Percentiles rank a stretch among this genome's conserved stretches.
phyloP scores from a whole-genome alignment of 2,888 invertebrate species.

The Eupithecia centaureata region DNA sequence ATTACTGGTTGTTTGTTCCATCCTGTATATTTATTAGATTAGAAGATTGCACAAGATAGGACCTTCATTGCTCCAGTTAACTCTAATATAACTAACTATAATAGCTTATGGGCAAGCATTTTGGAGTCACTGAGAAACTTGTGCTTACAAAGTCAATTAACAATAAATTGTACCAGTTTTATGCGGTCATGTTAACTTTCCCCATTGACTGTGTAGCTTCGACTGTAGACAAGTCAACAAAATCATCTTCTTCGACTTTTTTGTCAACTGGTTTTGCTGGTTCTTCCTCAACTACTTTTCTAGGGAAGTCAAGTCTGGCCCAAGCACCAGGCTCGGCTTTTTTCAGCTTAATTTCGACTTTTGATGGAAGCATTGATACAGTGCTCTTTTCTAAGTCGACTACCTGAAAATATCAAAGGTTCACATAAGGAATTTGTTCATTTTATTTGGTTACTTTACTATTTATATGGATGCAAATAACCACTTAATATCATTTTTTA shows the following conservation, averaged over 20 bases:
- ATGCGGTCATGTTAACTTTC: conserved; percentile 70
- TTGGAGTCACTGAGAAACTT: conserved; percentile 11
- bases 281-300: conserved; percentile 57
- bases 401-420: conserved; percentile 83
- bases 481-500: not conserved
- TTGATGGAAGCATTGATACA: conserved; percentile 92
- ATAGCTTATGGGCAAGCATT: not conserved
- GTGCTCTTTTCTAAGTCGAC: conserved; percentile 88
- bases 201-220: conserved; percentile 74
- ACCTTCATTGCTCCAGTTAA: not conserved
- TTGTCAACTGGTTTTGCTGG: conserved; percentile 45
- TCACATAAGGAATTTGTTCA: not conserved
- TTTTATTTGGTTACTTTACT: not conserved
- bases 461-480: not conserved
- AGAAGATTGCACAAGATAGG: not conserved
- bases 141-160: conserved; percentile 18
- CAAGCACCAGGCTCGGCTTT: conserved; percentile 94
- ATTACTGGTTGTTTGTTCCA: too few relatives aligned
- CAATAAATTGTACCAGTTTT: conserved; percentile 1
- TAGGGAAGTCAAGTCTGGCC: conserved; percentile 89
- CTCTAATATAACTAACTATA: not conserved
- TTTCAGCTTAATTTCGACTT: conserved; percentile 95
- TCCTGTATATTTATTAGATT: too few relatives aligned
- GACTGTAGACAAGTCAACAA: conserved; percentile 90
- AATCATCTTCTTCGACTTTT: conserved; percentile 79